These are phyloP conservation scores for Drosophila sucinea DNA, from an alignment of 1,140 invertebrate species.

Conservation along the genomic window DNA sequence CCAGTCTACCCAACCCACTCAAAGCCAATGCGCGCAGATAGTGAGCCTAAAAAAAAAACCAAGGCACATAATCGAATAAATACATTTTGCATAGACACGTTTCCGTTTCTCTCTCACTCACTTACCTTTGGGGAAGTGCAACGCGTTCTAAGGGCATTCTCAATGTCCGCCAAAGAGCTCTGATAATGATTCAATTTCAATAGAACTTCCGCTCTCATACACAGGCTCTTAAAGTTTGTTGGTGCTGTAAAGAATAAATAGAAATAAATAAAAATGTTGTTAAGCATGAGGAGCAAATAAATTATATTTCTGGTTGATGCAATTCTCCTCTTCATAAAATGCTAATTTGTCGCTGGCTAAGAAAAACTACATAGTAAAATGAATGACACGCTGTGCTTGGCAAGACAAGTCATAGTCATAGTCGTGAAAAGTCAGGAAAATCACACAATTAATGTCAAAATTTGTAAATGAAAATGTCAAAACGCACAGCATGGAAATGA, in stretches of 20 bases:
- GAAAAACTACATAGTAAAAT: slow-evolving; percentile 13
- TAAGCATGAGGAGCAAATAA: neutral
- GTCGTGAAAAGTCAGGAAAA: slow-evolving; percentile 39
- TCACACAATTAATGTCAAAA: slow-evolving; percentile 52
- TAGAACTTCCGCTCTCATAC: slow-evolving; percentile 88
- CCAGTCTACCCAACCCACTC: slow-evolving; percentile 86
- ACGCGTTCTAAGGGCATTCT: slow-evolving; percentile 86
- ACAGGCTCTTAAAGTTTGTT: slow-evolving; percentile 88
- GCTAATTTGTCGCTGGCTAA: slow-evolving; percentile 3
- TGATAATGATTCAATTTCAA: slow-evolving; percentile 86
- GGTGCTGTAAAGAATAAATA: slow-evolving; percentile 85
- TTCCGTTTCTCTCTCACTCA: neutral
- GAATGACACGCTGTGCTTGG: slow-evolving; percentile 7
- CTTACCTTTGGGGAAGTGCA: slow-evolving; percentile 90
- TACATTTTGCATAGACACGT: neutral
- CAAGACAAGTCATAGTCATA: no score
- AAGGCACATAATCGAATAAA: neutral
- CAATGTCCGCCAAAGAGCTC: slow-evolving; percentile 89
- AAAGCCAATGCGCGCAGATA: slow-evolving; percentile 87
- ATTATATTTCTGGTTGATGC: neutral
- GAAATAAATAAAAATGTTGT: slow-evolving; percentile 1
- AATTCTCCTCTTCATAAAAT: neutral
- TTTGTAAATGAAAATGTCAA: slow-evolving; percentile 61
- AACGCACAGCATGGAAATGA: slow-evolving; percentile 39
- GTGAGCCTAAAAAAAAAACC: slow-evolving; percentile 85